Evolutionary conservation across 2,113 vertebrate genomes (phyloP), one percentile per base, ranked within the genome.

Genomic region (Malurus elegans): DNA sequence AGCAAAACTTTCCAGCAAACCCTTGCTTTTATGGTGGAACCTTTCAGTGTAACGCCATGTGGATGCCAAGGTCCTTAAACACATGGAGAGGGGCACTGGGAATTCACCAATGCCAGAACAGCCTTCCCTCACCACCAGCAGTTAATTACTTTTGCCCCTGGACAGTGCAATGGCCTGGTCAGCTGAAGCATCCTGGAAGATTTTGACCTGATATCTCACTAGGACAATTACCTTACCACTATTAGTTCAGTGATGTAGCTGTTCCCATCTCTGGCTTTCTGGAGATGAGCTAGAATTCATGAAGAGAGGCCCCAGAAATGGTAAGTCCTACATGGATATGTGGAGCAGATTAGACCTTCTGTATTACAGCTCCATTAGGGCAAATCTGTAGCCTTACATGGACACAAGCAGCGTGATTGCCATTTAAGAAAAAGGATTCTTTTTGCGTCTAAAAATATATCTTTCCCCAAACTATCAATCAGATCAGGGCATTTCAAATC

Each of bases 21-120:
- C 11, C 16, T 85, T 62, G 8, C 7, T 74, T 42, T 60, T 26
- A 32, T 8, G 3, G 28, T 47, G 20, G 58, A 86, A 57, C 8
- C 10, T 26, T 61, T 47, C 1, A 0, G 10, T 51, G 48, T 56
- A 42, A 44, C 6, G 20, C 32, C 29, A 6, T 4, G 0, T 26
- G 32, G 73, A 64, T 15, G 14, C 5, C 1, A 1, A 84, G 47
- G 15, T 32, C 45, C 25, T 87, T 62, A 58, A 71, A 82, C 11
- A 60, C 45, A 73, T 19, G 1, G 1, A 47, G 65, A 8, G 51
- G 48, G n/a, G 26, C 18, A 40, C 8, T 23, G 31, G 19, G 40
- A 79, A 40, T 14, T 64, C 53, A 45, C 7, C 1, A 0, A n/a
- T 1, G 0, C 29, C n/a, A 51, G 8, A 18, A 7, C 18, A 70